Evolutionary conservation across 2,113 vertebrate species (phyloP).

Genomic region (Callopanchax toddi): DNA sequence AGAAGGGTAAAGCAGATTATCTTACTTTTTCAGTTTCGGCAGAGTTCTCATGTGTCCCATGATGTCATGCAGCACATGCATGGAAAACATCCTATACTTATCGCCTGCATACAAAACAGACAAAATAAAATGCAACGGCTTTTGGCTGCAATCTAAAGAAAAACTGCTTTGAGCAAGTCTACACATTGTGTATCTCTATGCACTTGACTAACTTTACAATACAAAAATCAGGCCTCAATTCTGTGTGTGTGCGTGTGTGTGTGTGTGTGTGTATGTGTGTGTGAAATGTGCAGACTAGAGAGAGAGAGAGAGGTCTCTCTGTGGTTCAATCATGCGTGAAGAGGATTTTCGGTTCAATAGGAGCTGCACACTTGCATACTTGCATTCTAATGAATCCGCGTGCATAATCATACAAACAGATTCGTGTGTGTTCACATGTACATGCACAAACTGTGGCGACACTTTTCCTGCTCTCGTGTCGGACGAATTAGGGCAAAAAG

Average conservation of each 20-base stretch:
- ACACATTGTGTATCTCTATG: slow-evolving; percentile 51
- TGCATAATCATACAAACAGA: slow-evolving; percentile 61
- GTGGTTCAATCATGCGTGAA: slow-evolving; percentile 75
- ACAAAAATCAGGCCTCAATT: slow-evolving; percentile 53
- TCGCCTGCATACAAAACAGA: slow-evolving; percentile 42
- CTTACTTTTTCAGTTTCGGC: slow-evolving; percentile 30
- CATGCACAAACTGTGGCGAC: slow-evolving; percentile 6
- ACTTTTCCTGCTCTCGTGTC: slow-evolving; percentile 21
- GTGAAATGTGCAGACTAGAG: slow-evolving; percentile 15
- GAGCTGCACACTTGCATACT: slow-evolving; percentile 75
- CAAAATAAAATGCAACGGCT: slow-evolving; percentile 34
- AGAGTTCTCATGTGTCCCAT: slow-evolving; percentile 28
- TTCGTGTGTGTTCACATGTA: slow-evolving; percentile 3
- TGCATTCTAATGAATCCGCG: slow-evolving; percentile 76
- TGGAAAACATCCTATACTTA: slow-evolving; percentile 22
- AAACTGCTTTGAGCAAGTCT: slow-evolving; percentile 47
- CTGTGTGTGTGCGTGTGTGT: slow-evolving; percentile 12
- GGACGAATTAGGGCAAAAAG: slow-evolving; percentile 1
- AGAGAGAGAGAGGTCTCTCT: slow-evolving; percentile 28
- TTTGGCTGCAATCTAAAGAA: slow-evolving; percentile 53
- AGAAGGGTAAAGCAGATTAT: slow-evolving; percentile 65
- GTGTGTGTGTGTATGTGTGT: slow-evolving; percentile 18
- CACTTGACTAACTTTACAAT: slow-evolving; percentile 73
- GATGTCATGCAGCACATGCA: slow-evolving; percentile 24
- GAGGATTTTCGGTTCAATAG: slow-evolving; percentile 74